Evolutionary conservation across 2,797 vertebrate species (phyloP).

Genomic region (Sebastes diploproa): DNA sequence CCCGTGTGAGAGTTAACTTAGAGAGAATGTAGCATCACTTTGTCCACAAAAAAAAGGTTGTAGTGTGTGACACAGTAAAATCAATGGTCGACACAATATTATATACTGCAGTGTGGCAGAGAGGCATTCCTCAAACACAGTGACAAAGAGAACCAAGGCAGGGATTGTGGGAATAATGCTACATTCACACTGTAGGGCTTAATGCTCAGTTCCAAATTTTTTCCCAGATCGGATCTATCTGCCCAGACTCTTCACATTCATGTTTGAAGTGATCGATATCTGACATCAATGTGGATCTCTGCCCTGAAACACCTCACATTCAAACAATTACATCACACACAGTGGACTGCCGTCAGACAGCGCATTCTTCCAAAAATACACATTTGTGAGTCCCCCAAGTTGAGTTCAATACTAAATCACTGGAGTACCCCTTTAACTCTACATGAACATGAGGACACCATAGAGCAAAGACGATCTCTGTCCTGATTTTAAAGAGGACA

Average conservation of each 20-base stretch:
- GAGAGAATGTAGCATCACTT: neutral
- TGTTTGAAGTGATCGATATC: too few relatives aligned
- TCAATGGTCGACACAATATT: constrained; percentile 1
- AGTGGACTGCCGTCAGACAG: too few relatives aligned
- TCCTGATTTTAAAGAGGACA: neutral
- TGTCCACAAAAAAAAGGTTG: neutral
- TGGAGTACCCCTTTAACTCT: neutral
- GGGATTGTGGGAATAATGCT: neutral
- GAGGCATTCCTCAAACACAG: neutral
- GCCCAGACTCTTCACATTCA: too few relatives aligned
- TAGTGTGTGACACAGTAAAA: neutral
- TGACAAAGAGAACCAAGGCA: neutral
- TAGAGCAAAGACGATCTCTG: neutral
- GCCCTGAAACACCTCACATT: too few relatives aligned
- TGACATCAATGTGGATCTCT: too few relatives aligned
- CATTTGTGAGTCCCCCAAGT: neutral
- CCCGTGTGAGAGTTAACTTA: neutral
- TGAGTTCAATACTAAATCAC: neutral
- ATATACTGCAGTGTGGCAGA: neutral
- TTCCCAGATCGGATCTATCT: too few relatives aligned
- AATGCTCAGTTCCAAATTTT: too few relatives aligned
- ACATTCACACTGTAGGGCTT: too few relatives aligned
- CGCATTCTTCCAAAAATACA: too few relatives aligned
- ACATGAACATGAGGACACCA: neutral
- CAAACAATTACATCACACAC: too few relatives aligned